Conservation (phyloP, 2,888 invertebrate species). For the Synergus umbraculus region DNA sequence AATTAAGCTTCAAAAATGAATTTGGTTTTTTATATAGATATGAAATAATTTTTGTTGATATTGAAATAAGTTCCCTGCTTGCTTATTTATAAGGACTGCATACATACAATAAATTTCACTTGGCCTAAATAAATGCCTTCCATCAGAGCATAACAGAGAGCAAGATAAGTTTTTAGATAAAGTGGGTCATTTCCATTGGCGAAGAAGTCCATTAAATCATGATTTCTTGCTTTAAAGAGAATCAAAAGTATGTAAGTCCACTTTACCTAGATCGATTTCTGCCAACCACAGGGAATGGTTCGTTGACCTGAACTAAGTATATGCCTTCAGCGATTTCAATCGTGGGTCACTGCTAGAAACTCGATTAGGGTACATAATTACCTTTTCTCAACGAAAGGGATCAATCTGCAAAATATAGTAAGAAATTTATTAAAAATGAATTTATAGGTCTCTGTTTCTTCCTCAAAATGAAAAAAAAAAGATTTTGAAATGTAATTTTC, state of each 20-base stretch:
- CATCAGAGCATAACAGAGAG: not conserved
- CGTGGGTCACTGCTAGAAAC: not conserved
- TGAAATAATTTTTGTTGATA: too few relatives aligned
- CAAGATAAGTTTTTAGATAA: not conserved
- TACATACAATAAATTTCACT: too few relatives aligned
- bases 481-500: too few relatives aligned
- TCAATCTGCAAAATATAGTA: too few relatives aligned
- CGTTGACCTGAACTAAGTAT: slow-evolving; percentile 21
- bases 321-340: slow-evolving; percentile 17
- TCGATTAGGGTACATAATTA: not conserved
- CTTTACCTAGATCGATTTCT: slow-evolving; percentile 44
- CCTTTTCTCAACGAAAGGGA: not conserved
- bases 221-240: slow-evolving; percentile 59
- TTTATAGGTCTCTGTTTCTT: too few relatives aligned
- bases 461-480: too few relatives aligned
- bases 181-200: not conserved
- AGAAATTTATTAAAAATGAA: too few relatives aligned
- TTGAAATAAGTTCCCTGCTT: too few relatives aligned
- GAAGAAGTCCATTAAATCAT: not conserved
- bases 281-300: slow-evolving; percentile 10
- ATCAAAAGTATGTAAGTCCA: slow-evolving; percentile 27
- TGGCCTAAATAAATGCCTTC: not conserved
- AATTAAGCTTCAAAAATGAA: too few relatives aligned
- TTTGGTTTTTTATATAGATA: too few relatives aligned
- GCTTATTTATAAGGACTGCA: too few relatives aligned